phyloP scores from a whole-genome alignment of 2,113 vertebrate species.

The Solea senegalensis region DNA sequence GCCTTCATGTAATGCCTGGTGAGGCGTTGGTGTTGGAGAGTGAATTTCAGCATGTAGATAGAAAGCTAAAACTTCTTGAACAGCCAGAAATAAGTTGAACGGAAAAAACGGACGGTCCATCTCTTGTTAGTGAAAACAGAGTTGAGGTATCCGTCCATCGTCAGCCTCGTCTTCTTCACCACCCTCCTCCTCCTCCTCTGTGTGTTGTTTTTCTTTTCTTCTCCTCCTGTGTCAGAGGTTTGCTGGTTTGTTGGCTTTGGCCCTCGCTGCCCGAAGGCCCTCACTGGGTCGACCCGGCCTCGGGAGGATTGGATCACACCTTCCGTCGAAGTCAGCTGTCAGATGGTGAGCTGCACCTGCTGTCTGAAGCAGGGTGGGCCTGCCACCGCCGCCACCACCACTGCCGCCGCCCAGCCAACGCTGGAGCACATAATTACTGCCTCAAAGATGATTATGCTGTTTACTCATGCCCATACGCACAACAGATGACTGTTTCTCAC shows the following conservation, averaged over 20 bases:
- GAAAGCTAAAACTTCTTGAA: too few species aligned
- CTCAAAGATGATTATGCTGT: conserved; percentile 69
- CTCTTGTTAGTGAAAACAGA: conserved; percentile 26
- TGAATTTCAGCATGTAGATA: not conserved
- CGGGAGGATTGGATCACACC: conserved; percentile 64
- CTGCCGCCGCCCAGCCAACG: conserved; percentile 22
- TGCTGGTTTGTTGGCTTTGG: conserved; percentile 61
- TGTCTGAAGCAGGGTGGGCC: conserved; percentile 63
- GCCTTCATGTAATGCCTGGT: not conserved
- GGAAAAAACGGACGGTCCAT: conserved; percentile 8
- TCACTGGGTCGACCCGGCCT: conserved; percentile 19
- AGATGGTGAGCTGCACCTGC: conserved; percentile 75
- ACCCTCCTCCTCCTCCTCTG: conserved; percentile 32
- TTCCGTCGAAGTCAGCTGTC: conserved; percentile 63
- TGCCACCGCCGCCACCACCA: conserved; percentile 4
- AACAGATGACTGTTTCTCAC: conserved; percentile 68
- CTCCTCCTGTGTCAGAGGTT: conserved; percentile 45
- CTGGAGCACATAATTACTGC: conserved; percentile 63
- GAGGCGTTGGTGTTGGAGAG: not conserved
- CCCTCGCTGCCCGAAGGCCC: conserved; percentile 23
- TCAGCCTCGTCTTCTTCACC: conserved; percentile 32
- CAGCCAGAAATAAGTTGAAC: not conserved
- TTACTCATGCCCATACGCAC: conserved; percentile 67
- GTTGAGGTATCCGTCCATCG: conserved; percentile 36
- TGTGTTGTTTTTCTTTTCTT: conserved; percentile 30